Evolutionary conservation across 2,113 vertebrate genomes (phyloP), one percentile per base, ranked within the genome.

Genomic region (Heptranchias perlo): DNA sequence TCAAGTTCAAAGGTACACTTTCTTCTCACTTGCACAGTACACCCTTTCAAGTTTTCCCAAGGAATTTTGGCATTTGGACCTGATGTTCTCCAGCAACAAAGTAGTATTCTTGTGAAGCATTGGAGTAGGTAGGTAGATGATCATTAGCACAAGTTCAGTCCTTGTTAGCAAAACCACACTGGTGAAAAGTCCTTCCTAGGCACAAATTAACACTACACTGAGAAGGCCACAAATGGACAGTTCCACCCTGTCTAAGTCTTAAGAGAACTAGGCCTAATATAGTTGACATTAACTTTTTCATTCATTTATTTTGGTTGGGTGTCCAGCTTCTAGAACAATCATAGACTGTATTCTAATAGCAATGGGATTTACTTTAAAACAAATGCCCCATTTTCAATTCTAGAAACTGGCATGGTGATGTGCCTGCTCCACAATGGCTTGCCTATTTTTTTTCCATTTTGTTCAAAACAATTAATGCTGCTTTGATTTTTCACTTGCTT

Each of bases 281-380:
- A 31, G 0, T 94, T 94, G n/a, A 67, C 28, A 47, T 94, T 94
- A 47, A 54, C 23, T 67, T 91, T 91, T 52, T 44, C 61, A 94
- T 65, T 94, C 61, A 62, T 94, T 94, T 67, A 65, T 65, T 18
- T 94, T 47, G 61, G 61, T 62, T 94, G n/a, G n/a, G 7, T 94
- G 62, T 65, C 39, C 62, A 13, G 39, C n/a, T 94, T 64, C 91
- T 25, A 62, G 54, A 94, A 39, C 11, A 65, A 94, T 65, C 87
- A 13, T 44, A 94, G n/a, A 28, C 92, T 58, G 49, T 89, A 54
- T 49, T 54, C 25, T 31, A 25, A 25, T 28, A 52, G 49, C 49
- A 89, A 31, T 54, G 49, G 11, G 52, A 89, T 35, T 49, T 49
- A 89, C 87, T 91, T 54, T 91, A 35, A 13, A 91, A 91, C 52